Percentiles rank a stretch among this genome's conserved stretches.
Conservation (phyloP, 1,140 invertebrate species). For the Zaprionus vittiger region DNA sequence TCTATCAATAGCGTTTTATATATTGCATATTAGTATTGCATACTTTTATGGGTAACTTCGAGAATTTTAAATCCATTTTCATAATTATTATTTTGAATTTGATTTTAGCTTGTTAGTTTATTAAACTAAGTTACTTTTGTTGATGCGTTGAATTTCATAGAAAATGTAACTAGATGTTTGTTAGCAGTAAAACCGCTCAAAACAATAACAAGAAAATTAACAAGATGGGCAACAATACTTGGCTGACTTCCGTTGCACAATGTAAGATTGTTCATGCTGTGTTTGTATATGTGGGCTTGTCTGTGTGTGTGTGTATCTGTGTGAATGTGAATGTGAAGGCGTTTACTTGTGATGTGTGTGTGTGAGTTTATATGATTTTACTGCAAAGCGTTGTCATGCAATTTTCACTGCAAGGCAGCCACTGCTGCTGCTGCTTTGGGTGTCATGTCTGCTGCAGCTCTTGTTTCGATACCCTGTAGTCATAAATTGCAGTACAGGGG, state of each 20-base stretch:
- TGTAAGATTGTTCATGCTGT: constrained; percentile 52
- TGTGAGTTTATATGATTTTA: constrained; percentile 48
- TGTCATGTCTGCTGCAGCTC: constrained; percentile 32
- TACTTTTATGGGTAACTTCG: no score
- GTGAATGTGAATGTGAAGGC: no score
- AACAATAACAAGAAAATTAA: constrained; percentile 32
- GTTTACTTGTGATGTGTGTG: neutral
- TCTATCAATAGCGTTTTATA: no score
- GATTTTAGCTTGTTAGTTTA: neutral
- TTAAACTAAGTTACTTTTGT: constrained; percentile 1
- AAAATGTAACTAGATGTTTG: constrained; percentile 36
- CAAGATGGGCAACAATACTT: constrained; percentile 28
- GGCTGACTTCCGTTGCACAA: constrained; percentile 65
- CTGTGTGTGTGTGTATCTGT: neutral
- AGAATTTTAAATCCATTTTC: no score
- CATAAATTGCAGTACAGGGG: neutral
- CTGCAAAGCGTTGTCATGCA: constrained; percentile 68
- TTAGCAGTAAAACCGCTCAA: constrained; percentile 47
- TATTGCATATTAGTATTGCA: no score
- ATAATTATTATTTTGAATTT: no score
- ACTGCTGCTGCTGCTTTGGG: constrained; percentile 15
- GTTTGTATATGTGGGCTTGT: neutral
- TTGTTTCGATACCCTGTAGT: constrained; percentile 23
- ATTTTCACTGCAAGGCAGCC: constrained; percentile 57
- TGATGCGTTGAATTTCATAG: constrained; percentile 44